phyloP scores from a whole-genome alignment of 2,888 invertebrate genomes.

The Octonoba sinensis region DNA sequence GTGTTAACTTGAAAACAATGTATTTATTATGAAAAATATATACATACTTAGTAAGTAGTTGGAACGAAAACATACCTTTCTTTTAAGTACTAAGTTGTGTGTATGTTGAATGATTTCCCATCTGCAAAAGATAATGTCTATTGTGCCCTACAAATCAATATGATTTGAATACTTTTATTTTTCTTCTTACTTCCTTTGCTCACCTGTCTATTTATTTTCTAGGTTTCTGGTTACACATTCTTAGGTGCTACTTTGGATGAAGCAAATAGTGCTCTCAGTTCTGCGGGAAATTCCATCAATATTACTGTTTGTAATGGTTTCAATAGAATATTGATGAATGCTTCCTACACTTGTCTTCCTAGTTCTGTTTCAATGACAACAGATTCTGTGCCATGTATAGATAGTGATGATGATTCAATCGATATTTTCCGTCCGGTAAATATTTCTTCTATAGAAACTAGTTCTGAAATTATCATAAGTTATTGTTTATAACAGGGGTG shows the following conservation, averaged over 20 bases:
- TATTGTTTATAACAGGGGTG: too few relatives aligned
- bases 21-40: too few relatives aligned
- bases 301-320: constrained; percentile 91
- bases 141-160: too few relatives aligned
- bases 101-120: too few relatives aligned
- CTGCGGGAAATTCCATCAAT: constrained; percentile 83
- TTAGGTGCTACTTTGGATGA: constrained; percentile 93
- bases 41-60: too few relatives aligned
- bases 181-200: neutral
- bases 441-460: neutral
- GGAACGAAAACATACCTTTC: too few relatives aligned
- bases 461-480: too few relatives aligned
- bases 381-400: constrained; percentile 51
- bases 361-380: constrained; percentile 45
- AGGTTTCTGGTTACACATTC: constrained; percentile 85
- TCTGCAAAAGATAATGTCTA: too few relatives aligned
- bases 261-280: constrained; percentile 88
- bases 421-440: constrained; percentile 52
- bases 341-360: constrained; percentile 36
- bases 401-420: constrained; percentile 55
- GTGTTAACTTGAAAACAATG: too few relatives aligned
- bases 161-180: too few relatives aligned
- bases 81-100: too few relatives aligned
- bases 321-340: constrained; percentile 19
- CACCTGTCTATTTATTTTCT: neutral